These are phyloP conservation scores for Helicolenus hilgendorfi DNA, from an alignment of 2,797 vertebrate genomes.

Conservation along the genomic window DNA sequence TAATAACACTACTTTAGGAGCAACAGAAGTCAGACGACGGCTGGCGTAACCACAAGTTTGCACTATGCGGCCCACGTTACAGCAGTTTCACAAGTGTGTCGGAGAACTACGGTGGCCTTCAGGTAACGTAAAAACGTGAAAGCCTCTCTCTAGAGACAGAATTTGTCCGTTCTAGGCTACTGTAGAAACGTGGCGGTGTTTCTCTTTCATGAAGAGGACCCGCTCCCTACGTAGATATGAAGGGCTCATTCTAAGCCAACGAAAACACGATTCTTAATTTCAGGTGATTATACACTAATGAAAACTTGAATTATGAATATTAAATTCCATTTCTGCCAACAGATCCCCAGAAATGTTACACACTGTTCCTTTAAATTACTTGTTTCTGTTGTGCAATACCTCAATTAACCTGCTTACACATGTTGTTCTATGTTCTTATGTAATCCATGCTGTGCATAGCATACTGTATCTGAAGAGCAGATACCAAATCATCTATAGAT, in stretches of 20 bases:
- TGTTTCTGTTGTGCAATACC: background rate
- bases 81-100: background rate
- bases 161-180: background rate
- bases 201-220: background rate
- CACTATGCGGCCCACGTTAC: fast-evolving
- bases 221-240: background rate
- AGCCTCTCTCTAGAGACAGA: background rate
- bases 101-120: background rate
- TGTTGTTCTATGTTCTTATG: conserved; percentile 23
- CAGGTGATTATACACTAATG: background rate
- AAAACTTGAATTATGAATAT: background rate
- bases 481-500: conserved; percentile 24
- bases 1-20: no score
- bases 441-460: background rate
- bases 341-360: background rate
- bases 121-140: background rate
- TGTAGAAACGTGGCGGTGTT: background rate
- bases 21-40: no score
- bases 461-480: conserved; percentile 7
- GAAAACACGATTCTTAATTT: background rate
- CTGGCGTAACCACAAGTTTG: fast-evolving
- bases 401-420: background rate
- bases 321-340: background rate
- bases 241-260: background rate
- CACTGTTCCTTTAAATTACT: background rate